phyloP scores from a whole-genome alignment of 1,140 invertebrate genomes.

The Cotesia glomerata region DNA sequence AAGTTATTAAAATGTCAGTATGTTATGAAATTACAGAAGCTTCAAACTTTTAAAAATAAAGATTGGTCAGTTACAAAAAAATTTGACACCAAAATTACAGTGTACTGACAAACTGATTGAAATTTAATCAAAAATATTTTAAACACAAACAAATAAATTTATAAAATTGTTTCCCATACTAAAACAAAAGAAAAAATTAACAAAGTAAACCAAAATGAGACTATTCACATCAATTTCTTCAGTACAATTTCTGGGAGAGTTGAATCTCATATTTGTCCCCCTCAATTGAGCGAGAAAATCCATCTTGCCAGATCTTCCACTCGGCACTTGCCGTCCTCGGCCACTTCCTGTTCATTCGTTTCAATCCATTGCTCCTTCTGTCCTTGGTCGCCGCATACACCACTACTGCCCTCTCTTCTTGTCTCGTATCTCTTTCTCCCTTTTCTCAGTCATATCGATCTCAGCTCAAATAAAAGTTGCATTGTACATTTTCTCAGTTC shows the following conservation, averaged over 20 bases:
- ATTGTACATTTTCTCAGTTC: not conserved
- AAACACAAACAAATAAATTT: too few relatives aligned
- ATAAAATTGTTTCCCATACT: too few relatives aligned
- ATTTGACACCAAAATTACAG: too few relatives aligned
- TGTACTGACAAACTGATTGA: too few relatives aligned
- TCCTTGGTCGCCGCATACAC: not conserved
- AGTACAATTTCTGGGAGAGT: not conserved
- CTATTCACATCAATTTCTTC: slow-evolving; percentile 1
- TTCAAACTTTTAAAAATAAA: too few relatives aligned
- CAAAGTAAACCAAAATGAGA: not conserved
- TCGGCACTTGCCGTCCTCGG: not conserved
- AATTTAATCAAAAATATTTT: too few relatives aligned
- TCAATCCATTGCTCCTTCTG: not conserved
- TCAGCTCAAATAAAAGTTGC: not conserved
- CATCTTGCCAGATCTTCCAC: not conserved
- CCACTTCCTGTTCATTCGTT: not conserved
- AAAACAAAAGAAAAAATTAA: not conserved
- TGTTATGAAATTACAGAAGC: too few relatives aligned
- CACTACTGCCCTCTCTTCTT: too few relatives aligned
- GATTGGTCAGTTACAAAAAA: too few relatives aligned
- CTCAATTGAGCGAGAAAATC: slow-evolving; percentile 14
- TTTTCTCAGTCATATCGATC: not conserved
- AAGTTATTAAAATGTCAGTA: too few relatives aligned
- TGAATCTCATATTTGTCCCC: not conserved
- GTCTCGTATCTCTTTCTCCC: too few relatives aligned